Percentiles rank a stretch among this genome's conserved stretches.
Evolutionary conservation across 37 sponge, comb jelly and placozoan species (phyloP).

Genomic region (Corticium candelabrum): DNA sequence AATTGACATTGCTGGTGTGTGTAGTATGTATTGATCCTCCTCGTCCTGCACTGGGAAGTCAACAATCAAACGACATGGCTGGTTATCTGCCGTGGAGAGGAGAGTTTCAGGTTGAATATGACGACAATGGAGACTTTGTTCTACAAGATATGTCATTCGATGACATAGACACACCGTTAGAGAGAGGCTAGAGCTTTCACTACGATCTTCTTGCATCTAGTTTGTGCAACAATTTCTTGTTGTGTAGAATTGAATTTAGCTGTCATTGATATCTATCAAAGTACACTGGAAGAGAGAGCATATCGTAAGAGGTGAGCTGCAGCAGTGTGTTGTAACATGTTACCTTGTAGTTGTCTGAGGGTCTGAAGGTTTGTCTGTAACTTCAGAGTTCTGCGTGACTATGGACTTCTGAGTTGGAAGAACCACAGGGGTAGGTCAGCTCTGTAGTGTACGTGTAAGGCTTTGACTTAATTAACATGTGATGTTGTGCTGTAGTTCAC

Average conservation of each 20-base stretch:
- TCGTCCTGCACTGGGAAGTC: not conserved
- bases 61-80: constrained; percentile 23
- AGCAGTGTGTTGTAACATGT: no score
- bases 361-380: not conserved
- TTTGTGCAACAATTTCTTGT: no score
- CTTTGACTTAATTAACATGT: not conserved
- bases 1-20: no score
- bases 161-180: not conserved
- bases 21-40: constrained; percentile 10
- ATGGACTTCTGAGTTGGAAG: constrained; percentile 39
- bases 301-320: constrained; percentile 58
- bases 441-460: no score
- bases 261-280: constrained; percentile 37
- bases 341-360: no score
- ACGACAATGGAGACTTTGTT: not conserved
- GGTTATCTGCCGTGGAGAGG: constrained; percentile 69
- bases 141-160: not conserved
- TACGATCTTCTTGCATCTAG: not conserved
- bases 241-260: constrained; percentile 55
- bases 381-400: constrained; percentile 50
- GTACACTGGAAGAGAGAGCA: constrained; percentile 27
- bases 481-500: not conserved
- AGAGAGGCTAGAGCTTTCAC: not conserved
- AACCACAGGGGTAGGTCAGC: constrained; percentile 3
- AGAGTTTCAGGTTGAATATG: constrained; percentile 38